Base-by-base conservation (phyloP, 2,797 vertebrate species). In the Eutrigla gurnardus region DNA sequence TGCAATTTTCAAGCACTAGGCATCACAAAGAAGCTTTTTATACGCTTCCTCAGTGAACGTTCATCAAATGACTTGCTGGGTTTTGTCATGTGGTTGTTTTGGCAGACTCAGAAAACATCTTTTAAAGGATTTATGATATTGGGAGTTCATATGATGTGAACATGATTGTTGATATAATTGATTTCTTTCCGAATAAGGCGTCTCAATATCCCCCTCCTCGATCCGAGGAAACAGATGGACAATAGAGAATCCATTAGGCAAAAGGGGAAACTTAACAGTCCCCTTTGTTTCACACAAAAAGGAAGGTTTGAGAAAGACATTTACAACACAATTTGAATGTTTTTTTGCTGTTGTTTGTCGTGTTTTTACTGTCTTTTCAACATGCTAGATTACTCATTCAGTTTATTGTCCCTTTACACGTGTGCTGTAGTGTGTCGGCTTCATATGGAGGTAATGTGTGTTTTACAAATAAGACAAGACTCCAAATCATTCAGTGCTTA, bases 401-500 rank as follows among this genome's bases (percentile, higher is more conserved):
- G n/a, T 40, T 32, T 25, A 2, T 36, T 45, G 40, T 43, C 49
- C 13, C 18, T 52, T 18, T 9, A 33, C 39, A 66, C 52, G 45
- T 36, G 17, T 37, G 36, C 37, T 9, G 5, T 52, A 32, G 7
- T 35, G 6, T 40, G 32, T 15, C n/a, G 39, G 14, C 37, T 17
- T 43, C 52, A 36, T 12, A 43, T 61, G 10, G 37, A 42, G 12
- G 46, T 15, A 12, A 14, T 59, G 59, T 52, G 12, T 39, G 65
- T 70, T 50, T 50, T 17, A 40, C 6, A 35, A 40, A 25, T 35
- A 36, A 17, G 49, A 55, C 25, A 43, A 63, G 7, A 14, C 18
- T 62, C 18, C 4, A 42, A 14, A 43, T 39, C 3, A 3, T 14
- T 52, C 7, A 3, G 18, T 63, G 65, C 76, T 83, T 73, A 83